Percentiles rank a stretch among this genome's conserved stretches.
Conservation (phyloP, 2,797 vertebrate genomes). For the Onychomys arenicola region DNA sequence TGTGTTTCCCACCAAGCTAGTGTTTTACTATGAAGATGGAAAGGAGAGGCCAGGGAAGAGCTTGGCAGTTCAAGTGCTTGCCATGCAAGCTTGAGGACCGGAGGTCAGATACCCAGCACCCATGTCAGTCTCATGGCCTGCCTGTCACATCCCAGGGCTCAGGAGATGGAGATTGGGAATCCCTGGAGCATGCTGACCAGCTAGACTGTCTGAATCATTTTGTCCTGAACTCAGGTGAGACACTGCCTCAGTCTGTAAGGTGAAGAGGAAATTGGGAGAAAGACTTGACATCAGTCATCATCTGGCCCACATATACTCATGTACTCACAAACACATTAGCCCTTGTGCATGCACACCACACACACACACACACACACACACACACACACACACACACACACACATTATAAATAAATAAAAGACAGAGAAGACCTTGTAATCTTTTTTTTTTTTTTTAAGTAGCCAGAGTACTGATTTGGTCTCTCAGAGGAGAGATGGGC, state of each 20-base stretch:
- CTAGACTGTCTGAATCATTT: neutral
- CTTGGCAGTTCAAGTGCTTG: neutral
- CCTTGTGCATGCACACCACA: neutral
- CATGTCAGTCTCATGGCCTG: neutral
- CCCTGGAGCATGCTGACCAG: neutral
- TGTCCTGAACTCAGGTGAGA: neutral
- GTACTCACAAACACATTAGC: neutral
- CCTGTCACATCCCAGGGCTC: neutral
- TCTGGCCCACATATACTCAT: neutral
- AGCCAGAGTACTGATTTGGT: conserved; percentile 2
- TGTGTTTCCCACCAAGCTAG: neutral
- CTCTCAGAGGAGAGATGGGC: neutral
- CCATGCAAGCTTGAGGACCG: neutral
- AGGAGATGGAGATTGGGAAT: too few species aligned
- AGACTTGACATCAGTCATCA: neutral
- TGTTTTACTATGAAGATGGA: conserved; percentile 43
- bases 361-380: neutral
- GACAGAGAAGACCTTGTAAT: neutral
- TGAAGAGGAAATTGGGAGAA: neutral
- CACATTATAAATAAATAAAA: neutral
- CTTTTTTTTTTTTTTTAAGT: neutral
- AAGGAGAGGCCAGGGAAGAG: neutral
- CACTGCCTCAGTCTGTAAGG: neutral
- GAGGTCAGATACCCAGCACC: neutral
- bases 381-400: neutral